Evolutionary conservation across 2,888 invertebrate species (phyloP), one percentile per base, ranked within the genome.

Genomic region (Eulithis testata): DNA sequence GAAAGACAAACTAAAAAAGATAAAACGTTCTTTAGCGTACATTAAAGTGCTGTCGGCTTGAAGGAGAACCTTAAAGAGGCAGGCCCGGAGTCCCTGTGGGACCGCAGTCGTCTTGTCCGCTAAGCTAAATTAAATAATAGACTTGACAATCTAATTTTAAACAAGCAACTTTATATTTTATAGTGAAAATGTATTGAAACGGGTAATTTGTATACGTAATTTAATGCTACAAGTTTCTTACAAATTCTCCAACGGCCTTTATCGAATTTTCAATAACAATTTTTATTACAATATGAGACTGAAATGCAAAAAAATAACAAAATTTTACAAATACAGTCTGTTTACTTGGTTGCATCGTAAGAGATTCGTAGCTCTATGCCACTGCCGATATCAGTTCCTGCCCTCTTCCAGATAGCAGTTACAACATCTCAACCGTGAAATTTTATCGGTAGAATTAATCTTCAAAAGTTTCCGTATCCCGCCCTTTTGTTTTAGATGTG

Each of bases 361-460:
- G 8, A 31, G 11, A 2, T 68, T 73, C 54, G 12, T 72, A 82
- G 56, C 68, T 83, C 88, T 85, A 74, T 71, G 70, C 64, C 73
- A 77, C 69, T 72, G 74, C 77, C 78, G 82, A 84, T 88, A 86
- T 84, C 84, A 82, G 83, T 79, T 79, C 76, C 73, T 77, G 78
- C 79, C 80, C 81, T 84, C 83, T 82, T 78, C 79, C 79, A 72
- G 72, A 82, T 86, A 84, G 85, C 85, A 87, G 86, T 85, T 84
- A 83, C 79, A 85, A 79, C 77, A 84, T 80, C 84, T 87, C 84
- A 84, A 86, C 85, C 89, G 90, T 88, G 88, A 90, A 91, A 90
- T 92, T 91, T 91, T 91, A 92, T 92, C 92, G 84, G 78, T 82
- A 84, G 87, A 90, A 91, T 92, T 90, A 92, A 92, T 91, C 92